These are phyloP conservation scores for Macrochelys suwanniensis DNA, from an alignment of 2,797 vertebrate species.

Conservation along the genomic window DNA sequence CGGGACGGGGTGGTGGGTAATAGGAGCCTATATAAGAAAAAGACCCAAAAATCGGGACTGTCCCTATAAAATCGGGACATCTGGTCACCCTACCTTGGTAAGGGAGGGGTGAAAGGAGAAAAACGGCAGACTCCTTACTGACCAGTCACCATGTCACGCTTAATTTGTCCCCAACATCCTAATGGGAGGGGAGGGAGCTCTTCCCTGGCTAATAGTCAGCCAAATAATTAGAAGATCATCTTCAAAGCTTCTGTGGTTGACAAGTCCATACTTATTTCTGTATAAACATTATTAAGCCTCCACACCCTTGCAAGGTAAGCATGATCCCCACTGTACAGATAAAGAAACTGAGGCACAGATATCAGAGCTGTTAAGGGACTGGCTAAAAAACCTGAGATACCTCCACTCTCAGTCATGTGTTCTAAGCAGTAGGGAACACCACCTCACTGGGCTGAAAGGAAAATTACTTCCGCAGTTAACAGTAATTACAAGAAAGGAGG, in stretches of 20 bases:
- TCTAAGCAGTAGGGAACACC: neutral
- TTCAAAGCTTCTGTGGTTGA: neutral
- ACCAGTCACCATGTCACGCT: neutral
- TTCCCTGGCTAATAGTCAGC: neutral
- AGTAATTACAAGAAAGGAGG: neutral
- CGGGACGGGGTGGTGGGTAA: too few species aligned
- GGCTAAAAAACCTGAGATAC: neutral
- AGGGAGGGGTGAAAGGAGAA: neutral
- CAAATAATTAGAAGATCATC: neutral
- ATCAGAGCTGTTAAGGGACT: neutral
- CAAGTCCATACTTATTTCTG: neutral
- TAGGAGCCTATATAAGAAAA: too few species aligned
- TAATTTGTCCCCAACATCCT: neutral
- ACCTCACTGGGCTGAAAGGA: neutral
- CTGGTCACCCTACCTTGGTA: neutral
- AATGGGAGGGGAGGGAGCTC: neutral
- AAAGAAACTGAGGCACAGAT: constrained; percentile 18
- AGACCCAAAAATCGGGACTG: too few species aligned
- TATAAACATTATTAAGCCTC: constrained; percentile 4
- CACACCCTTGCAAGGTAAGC: neutral
- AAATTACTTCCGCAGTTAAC: neutral
- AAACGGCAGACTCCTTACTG: neutral
- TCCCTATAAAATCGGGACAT: too few species aligned
- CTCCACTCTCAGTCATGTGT: neutral
- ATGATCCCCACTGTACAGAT: neutral